A percentile compares a stretch with the other conserved stretches of the same genome.
These are phyloP conservation scores for Nysson spinosus DNA, from an alignment of 2,888 invertebrate genomes.

Conservation along the genomic window DNA sequence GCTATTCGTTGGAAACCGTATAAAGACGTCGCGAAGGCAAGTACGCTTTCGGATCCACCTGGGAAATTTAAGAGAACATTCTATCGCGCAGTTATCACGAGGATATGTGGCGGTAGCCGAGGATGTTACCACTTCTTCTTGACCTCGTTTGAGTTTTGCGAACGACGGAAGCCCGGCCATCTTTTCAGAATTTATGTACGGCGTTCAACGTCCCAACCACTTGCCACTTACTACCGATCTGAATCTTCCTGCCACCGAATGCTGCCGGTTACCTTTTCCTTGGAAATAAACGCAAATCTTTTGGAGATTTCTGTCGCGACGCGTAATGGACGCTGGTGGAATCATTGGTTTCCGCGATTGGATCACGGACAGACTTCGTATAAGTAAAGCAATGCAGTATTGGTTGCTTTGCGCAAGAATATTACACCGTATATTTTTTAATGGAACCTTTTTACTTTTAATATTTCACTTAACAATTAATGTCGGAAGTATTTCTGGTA, in stretches of 20 bases:
- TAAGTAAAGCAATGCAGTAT: too few relatives aligned
- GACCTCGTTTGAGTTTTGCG: slow-evolving; percentile 46
- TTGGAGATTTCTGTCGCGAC: too few relatives aligned
- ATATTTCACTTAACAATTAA: too few relatives aligned
- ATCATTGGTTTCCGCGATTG: too few relatives aligned
- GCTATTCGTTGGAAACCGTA: slow-evolving; percentile 45
- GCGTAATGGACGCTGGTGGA: too few relatives aligned
- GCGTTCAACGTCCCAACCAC: slow-evolving; percentile 18
- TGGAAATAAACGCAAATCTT: too few relatives aligned
- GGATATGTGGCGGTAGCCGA: slow-evolving; percentile 43
- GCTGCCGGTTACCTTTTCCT: not conserved
- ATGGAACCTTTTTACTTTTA: too few relatives aligned
- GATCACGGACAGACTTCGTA: too few relatives aligned
- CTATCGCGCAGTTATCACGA: slow-evolving; percentile 61
- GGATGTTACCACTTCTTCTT: slow-evolving; percentile 42
- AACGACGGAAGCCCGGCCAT: slow-evolving; percentile 17
- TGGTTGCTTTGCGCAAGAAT: too few relatives aligned
- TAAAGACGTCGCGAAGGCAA: slow-evolving; percentile 59
- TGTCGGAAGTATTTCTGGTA: too few relatives aligned
- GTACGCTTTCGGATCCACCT: slow-evolving; percentile 56
- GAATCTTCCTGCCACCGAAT: not conserved
- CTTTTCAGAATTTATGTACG: slow-evolving; percentile 40
- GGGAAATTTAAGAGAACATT: slow-evolving; percentile 64
- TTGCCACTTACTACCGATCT: slow-evolving; percentile 18
- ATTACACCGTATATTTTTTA: too few relatives aligned